A percentile compares a stretch with the other conserved stretches of the same genome.
These are phyloP conservation scores for Nesidiocoris tenuis DNA, from an alignment of 2,888 invertebrate species.

Conservation along the genomic window DNA sequence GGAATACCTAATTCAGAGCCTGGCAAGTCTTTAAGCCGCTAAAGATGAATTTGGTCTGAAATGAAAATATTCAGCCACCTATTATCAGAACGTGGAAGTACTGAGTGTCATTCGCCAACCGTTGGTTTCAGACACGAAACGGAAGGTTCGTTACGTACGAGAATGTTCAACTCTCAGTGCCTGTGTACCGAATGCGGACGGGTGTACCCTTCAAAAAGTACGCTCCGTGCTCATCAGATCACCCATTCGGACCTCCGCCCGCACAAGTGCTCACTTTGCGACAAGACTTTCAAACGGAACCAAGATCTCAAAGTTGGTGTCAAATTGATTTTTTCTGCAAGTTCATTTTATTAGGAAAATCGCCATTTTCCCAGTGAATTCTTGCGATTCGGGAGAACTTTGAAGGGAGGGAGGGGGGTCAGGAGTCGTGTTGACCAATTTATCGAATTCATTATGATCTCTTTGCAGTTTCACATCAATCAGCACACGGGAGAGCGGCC, in stretches of 20 bases:
- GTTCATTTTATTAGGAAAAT: no score
- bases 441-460: no score
- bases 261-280: conserved; percentile 67
- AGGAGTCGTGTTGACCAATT: no score
- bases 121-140: conserved; percentile 16
- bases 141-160: conserved; percentile 16
- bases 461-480: conserved; percentile 69
- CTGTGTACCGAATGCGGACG: conserved; percentile 68
- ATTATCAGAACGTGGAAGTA: no score
- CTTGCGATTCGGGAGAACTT: no score
- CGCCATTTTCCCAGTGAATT: no score
- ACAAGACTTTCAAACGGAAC: conserved; percentile 71
- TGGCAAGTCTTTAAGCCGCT: no score
- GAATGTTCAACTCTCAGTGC: conserved; percentile 52
- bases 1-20: no score
- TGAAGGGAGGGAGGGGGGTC: no score
- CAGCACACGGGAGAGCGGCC: conserved; percentile 73
- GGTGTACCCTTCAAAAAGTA: conserved; percentile 68
- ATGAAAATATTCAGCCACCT: no score
- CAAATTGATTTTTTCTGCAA: conserved; percentile 47
- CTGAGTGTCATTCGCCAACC: no score
- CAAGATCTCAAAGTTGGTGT: conserved; percentile 66
- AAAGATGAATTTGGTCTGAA: no score
- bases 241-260: conserved; percentile 69
- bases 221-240: conserved; percentile 67